Base-by-base conservation (phyloP, 2,113 vertebrate genomes). In the Xenopus laevis region DNA sequence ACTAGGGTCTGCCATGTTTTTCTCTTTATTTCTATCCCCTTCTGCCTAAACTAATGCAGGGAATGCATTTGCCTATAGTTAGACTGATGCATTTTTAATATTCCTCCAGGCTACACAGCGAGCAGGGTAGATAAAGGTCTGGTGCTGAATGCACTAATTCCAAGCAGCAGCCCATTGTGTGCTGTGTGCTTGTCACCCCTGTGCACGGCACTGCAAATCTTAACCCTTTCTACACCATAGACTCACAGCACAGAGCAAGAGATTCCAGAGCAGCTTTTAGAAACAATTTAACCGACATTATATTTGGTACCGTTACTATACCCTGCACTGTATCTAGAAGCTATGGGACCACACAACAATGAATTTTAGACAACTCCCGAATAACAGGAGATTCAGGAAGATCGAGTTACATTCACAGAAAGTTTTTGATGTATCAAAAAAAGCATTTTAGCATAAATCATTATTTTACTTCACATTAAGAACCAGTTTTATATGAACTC, bases 41-140 rank as follows among this genome's bases (percentile, higher is more conserved):
- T 65, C 45, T 64, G 40, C 57, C 58, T 21, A 65, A 71, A 69
- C 69, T 77, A 77, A 80, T 73, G 70, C 80, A 73, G 61, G 17
- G 33, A 46, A 44, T 44, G 74, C 67, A 78, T 78, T 78, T 72
- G 69, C 80, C 72, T 78, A 65, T 45, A 78, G 80, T 72, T 47
- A 53, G 46, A 66, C 71, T 18, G 50, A 62, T 79, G 75, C 72
- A 79, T 81, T 72, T 79, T 79, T 81, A 71, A 81, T 79, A 59
- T 44, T 60, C 77, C 80, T 68, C 8, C 18, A 52, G 77, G 78
- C 78, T 78, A 78, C 20, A 9, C 20, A 18, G 68, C 55, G 46
- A 68, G 55, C 44, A 67, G 72, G 72, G 57, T 53, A 68, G 20
- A 61, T 21, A 76, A 45, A 68, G 65, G 65, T 30, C 71, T 73